phyloP scores from a whole-genome alignment of 2,888 invertebrate species.

The Congeria kusceri region DNA sequence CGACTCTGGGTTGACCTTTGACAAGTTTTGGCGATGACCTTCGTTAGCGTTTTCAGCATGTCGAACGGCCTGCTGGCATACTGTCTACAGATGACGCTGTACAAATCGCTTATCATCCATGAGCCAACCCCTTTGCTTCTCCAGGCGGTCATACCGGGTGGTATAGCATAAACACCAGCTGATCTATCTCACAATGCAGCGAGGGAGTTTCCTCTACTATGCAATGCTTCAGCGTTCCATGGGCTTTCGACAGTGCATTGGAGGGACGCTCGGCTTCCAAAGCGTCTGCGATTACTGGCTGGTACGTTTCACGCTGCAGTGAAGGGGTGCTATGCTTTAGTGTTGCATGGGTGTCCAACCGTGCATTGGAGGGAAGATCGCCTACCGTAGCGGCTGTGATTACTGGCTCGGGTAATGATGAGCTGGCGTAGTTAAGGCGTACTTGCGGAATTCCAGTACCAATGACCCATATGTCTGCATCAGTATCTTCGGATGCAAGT shows the following conservation, averaged over 20 bases:
- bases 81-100: slow-evolving; percentile 47
- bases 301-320: slow-evolving; percentile 52
- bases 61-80: slow-evolving; percentile 37
- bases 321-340: slow-evolving; percentile 27
- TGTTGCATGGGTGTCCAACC: not conserved
- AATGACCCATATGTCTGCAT: too few relatives aligned
- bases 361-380: too few relatives aligned
- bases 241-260: not conserved
- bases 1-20: slow-evolving; percentile 46
- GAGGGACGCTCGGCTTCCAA: not conserved
- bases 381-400: too few relatives aligned
- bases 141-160: slow-evolving; percentile 57
- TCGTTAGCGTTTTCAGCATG: slow-evolving; percentile 47
- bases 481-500: too few relatives aligned
- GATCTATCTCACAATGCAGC: slow-evolving; percentile 54
- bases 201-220: slow-evolving; percentile 44
- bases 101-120: slow-evolving; percentile 58
- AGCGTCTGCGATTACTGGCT: slow-evolving; percentile 24
- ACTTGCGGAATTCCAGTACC: too few relatives aligned
- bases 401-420: too few relatives aligned
- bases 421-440: too few relatives aligned
- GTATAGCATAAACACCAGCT: slow-evolving; percentile 61
- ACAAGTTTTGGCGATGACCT: slow-evolving; percentile 42
- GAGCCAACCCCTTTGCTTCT: slow-evolving; percentile 55
- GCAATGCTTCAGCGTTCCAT: slow-evolving; percentile 15